These are phyloP conservation scores for Liposcelis brunnea DNA, from an alignment of 2,888 invertebrate genomes.

Conservation along the genomic window DNA sequence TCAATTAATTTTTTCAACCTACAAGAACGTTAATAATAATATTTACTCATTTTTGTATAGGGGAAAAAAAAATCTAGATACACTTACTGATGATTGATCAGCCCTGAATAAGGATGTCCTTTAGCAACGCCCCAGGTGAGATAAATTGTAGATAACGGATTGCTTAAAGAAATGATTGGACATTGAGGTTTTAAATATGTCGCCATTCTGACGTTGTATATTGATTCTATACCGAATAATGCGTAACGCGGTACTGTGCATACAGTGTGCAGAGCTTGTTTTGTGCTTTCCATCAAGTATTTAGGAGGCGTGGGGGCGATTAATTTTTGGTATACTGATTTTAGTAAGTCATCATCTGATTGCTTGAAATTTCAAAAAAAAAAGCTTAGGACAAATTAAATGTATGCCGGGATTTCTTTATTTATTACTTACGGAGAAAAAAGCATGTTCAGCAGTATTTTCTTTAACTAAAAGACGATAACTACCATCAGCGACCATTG, in stretches of 20 bases:
- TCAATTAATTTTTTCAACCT: too few relatives aligned
- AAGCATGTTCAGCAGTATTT: slow-evolving; percentile 6
- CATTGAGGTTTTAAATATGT: background rate
- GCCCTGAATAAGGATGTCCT: background rate
- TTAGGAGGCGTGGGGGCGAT: background rate
- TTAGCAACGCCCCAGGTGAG: background rate
- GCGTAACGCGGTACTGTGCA: background rate
- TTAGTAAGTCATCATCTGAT: background rate
- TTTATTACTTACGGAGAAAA: background rate
- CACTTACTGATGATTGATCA: slow-evolving; percentile 8
- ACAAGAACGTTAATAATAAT: too few relatives aligned
- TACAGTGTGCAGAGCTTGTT: background rate
- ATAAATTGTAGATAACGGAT: background rate
- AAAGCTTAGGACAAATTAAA: too few relatives aligned
- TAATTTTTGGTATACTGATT: background rate
- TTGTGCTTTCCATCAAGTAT: background rate
- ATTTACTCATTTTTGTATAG: too few relatives aligned
- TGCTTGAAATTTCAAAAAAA: too few relatives aligned
- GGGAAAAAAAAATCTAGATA: too few relatives aligned
- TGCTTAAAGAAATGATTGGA: background rate
- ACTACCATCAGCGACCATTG: slow-evolving; percentile 3
- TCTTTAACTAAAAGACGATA: slow-evolving; percentile 9
- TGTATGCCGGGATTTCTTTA: too few relatives aligned
- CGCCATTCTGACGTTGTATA: background rate
- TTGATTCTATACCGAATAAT: slow-evolving; percentile 1